Evolutionary conservation across 2,888 invertebrate species (phyloP), one percentile per base, ranked within the genome.

Genomic region (Chaetogeoica ovagalla): DNA sequence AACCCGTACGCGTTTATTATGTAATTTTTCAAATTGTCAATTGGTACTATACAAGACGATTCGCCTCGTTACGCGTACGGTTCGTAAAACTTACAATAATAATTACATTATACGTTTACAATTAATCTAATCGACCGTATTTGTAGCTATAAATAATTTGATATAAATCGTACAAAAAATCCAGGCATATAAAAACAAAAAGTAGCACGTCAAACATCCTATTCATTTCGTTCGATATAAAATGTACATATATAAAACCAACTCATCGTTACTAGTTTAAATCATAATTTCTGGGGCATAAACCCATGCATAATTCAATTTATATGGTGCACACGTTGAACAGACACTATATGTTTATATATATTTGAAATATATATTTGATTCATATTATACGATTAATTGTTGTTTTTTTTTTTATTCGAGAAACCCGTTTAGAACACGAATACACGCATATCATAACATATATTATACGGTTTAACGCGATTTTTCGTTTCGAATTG

Each of bases 151-250:
- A 21, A 19, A 6, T 39, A 60, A 48, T 43, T 62, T 48, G 52
- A 39, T 39, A 55, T 15, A 21, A 65, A 65, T 73, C 5, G 11
- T 73, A 21, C 55, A 55, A 21, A 71, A 39, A 48, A 62, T 23
- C 2, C 21, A 57, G 37, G 65, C 55, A 30, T 65, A 65, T 65
- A 74, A 43, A 43, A 11, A n/a, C n/a, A n/a, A 74, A 74, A 74
- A 65, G 55, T 74, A 15, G 55, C 39, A 65, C 74, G 52, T 65
- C 21, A 55, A 63, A 52, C n/a, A 63, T 23, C 30, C 1, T 43
- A 62, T 30, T 30, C 48, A 52, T 73, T 52, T 37, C 11, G 15
- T 73, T 52, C 63, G 72, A 62, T 37, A 30, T 30, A 30, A 60
- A 59, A 21, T 23, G 23, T 30, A 30, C 4, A 30, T 30, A 30